Evolutionary conservation across 2,888 invertebrate species (phyloP).

Genomic region (Euphydryas editha): DNA sequence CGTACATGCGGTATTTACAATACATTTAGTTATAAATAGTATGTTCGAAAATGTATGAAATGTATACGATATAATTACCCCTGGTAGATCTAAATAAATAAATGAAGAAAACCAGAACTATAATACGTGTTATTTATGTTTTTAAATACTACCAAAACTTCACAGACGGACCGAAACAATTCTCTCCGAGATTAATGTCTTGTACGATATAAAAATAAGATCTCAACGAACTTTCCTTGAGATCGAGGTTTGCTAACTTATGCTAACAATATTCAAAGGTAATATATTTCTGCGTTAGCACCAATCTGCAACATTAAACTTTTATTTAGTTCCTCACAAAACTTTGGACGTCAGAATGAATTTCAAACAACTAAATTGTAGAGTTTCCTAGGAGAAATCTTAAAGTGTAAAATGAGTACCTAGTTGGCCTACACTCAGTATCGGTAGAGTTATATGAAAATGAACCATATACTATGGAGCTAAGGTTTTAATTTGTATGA

Average conservation of each 20-base stretch:
- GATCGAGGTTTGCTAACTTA: conserved; percentile 23
- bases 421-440: conserved; percentile 38
- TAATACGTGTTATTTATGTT: neutral
- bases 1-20: too few species aligned
- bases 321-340: conserved; percentile 58
- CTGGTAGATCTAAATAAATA: too few species aligned
- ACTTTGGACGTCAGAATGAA: conserved; percentile 67
- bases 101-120: too few species aligned
- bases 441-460: conserved; percentile 35
- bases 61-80: too few species aligned
- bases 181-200: neutral
- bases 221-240: neutral
- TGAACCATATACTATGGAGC: neutral
- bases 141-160: neutral
- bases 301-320: conserved; percentile 61
- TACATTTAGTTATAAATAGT: too few species aligned
- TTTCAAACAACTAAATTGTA: conserved; percentile 71
- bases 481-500: conserved; percentile 35
- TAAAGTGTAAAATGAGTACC: conserved; percentile 42
- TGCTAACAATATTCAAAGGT: conserved; percentile 36
- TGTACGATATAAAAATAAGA: conserved; percentile 11
- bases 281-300: conserved; percentile 37
- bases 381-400: conserved; percentile 67
- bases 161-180: neutral
- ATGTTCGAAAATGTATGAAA: too few species aligned